phyloP scores from a whole-genome alignment of 2,797 vertebrate genomes.

The Scleropages formosus region DNA sequence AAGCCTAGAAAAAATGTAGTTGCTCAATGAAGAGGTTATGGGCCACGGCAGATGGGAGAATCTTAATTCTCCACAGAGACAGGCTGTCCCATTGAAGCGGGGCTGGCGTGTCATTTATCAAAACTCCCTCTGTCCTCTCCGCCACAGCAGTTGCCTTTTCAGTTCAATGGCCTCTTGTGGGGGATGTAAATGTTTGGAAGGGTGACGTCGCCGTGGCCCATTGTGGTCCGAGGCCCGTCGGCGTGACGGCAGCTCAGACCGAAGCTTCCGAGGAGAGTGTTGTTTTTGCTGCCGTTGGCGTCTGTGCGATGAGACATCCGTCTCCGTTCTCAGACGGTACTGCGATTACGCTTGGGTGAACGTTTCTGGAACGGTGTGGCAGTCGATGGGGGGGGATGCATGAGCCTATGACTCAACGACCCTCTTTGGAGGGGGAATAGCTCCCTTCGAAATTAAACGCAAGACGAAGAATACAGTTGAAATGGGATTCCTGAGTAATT shows the following conservation, averaged over 20 bases:
- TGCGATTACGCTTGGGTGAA: no score
- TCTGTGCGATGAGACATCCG: no score
- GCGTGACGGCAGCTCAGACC: slow-evolving; percentile 45
- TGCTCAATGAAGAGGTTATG: slow-evolving; percentile 41
- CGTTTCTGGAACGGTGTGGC: no score
- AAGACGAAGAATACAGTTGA: no score
- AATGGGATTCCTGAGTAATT: no score
- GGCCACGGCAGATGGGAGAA: slow-evolving; percentile 23
- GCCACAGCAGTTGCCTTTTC: slow-evolving; percentile 53
- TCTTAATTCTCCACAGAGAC: slow-evolving; percentile 41
- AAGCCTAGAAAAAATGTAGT: slow-evolving; percentile 39
- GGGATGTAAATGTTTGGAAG: slow-evolving; percentile 65
- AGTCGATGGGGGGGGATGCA: no score
- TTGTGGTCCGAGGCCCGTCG: slow-evolving; percentile 56
- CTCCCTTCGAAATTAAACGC: no score
- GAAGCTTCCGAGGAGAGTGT: neutral
- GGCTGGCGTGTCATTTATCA: slow-evolving; percentile 49
- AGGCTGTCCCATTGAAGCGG: slow-evolving; percentile 41
- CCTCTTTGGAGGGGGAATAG: no score
- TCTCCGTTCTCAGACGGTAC: no score
- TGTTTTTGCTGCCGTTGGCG: no score
- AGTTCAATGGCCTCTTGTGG: slow-evolving; percentile 62
- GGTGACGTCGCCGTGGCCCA: slow-evolving; percentile 54
- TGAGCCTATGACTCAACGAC: no score
- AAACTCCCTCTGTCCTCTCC: slow-evolving; percentile 50